Percentiles rank a stretch among this genome's conserved stretches.
Evolutionary conservation across 2,888 invertebrate species (phyloP).

Genomic region (Eupeodes luniger): DNA sequence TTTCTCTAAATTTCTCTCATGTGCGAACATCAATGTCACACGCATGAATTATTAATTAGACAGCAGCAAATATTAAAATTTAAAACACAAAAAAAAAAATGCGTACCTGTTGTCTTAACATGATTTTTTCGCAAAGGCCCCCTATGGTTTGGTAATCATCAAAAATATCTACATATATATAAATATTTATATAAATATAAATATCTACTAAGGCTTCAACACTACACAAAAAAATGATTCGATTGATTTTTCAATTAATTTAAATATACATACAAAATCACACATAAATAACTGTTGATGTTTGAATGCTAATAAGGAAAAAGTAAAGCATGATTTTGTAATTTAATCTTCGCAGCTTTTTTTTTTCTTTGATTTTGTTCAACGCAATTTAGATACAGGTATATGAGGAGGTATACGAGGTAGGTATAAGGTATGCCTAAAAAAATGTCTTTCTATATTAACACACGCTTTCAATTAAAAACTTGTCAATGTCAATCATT

Average conservation of each 20-base stretch:
- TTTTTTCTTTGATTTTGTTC: background rate
- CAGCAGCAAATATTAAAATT: conserved; percentile 28
- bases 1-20: conserved; percentile 46
- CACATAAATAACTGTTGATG: background rate
- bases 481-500: conserved; percentile 37
- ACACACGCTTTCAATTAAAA: conserved; percentile 20
- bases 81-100: conserved; percentile 12
- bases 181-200: too few relatives aligned
- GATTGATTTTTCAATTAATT: conserved; percentile 15
- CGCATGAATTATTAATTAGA: conserved; percentile 72
- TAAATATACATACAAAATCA: conserved; percentile 4
- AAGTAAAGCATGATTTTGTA: background rate
- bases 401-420: too few relatives aligned
- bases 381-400: background rate
- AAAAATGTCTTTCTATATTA: background rate
- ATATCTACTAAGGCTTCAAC: background rate
- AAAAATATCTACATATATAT: background rate
- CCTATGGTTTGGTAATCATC: conserved; percentile 20
- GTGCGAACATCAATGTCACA: conserved; percentile 64
- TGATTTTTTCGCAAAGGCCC: conserved; percentile 1
- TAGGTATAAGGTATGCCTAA: too few relatives aligned
- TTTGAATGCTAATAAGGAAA: conserved; percentile 27
- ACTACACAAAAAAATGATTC: conserved; percentile 10
- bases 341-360: background rate
- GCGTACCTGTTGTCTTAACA: conserved; percentile 33